Percentiles rank a stretch among this genome's conserved stretches.
Conservation (phyloP, 2,888 invertebrate species). For the Parnassius smintheus region DNA sequence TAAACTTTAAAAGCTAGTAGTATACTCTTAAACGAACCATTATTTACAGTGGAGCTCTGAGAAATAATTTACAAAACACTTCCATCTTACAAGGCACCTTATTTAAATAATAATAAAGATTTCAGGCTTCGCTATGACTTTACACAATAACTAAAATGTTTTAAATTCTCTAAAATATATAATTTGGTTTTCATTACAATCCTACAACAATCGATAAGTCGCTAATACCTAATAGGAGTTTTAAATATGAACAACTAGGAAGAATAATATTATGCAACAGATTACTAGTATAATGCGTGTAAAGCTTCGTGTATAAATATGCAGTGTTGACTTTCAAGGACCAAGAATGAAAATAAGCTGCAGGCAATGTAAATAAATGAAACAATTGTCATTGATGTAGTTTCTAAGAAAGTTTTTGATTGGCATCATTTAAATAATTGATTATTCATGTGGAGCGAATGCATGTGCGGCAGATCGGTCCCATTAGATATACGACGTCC, state of each 20-base stretch:
- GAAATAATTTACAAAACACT: constrained; percentile 77
- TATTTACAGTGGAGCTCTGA: constrained; percentile 76
- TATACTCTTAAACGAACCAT: constrained; percentile 73
- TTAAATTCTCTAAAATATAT: constrained; percentile 80
- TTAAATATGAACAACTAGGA: constrained; percentile 78
- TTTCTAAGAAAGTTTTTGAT: constrained; percentile 65
- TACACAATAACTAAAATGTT: constrained; percentile 77
- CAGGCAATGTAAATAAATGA: constrained; percentile 39
- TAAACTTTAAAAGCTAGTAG: constrained; percentile 70
- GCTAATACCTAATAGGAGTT: constrained; percentile 78
- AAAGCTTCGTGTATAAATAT: constrained; percentile 45
- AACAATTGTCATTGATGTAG: constrained; percentile 49
- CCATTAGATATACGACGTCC: constrained; percentile 76
- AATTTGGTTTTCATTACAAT: constrained; percentile 80
- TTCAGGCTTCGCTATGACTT: constrained; percentile 79
- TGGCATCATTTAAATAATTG: constrained; percentile 77
- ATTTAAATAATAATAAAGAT: constrained; percentile 76
- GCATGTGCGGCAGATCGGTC: constrained; percentile 71
- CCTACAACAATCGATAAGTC: constrained; percentile 76
- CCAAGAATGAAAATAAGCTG: constrained; percentile 39
- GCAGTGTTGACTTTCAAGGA: constrained; percentile 59
- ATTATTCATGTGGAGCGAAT: constrained; percentile 77
- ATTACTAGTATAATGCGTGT: constrained; percentile 55
- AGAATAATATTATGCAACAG: constrained; percentile 80
- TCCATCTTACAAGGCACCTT: constrained; percentile 76